Conservation (phyloP, 2,888 invertebrate genomes). For the Mythimna albipuncta region DNA sequence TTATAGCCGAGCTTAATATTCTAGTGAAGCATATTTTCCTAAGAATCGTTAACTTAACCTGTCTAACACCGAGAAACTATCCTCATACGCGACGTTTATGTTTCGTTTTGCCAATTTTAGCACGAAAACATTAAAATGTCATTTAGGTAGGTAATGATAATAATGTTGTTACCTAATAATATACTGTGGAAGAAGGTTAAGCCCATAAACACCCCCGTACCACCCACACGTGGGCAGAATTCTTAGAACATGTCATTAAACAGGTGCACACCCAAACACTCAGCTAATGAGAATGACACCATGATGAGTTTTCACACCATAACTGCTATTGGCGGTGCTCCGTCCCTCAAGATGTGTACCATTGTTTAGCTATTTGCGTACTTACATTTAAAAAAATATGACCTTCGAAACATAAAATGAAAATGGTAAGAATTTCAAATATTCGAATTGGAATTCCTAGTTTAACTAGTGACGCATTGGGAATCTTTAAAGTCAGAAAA, state of each 20-base stretch:
- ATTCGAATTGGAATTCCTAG: background rate
- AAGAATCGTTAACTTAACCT: background rate
- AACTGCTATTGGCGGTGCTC: background rate
- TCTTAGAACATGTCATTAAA: slow-evolving; percentile 28
- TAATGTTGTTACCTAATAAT: slow-evolving; percentile 15
- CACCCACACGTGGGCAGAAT: slow-evolving; percentile 9
- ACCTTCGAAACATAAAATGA: background rate
- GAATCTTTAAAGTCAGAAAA: background rate
- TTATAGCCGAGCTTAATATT: background rate
- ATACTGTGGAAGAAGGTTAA: slow-evolving; percentile 22
- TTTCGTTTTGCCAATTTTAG: background rate
- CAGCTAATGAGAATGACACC: slow-evolving; percentile 24
- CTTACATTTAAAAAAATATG: background rate
- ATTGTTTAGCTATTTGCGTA: background rate
- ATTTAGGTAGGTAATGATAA: slow-evolving; percentile 9
- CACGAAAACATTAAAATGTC: background rate
- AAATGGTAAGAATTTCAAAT: background rate
- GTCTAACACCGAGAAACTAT: background rate
- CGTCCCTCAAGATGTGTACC: background rate
- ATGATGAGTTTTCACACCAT: slow-evolving; percentile 4
- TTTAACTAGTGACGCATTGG: background rate
- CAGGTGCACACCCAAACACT: slow-evolving; percentile 35
- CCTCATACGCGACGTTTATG: background rate
- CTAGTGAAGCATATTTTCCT: background rate
- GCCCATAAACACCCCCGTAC: slow-evolving; percentile 15